A percentile compares a stretch with the other conserved stretches of the same genome.
Conservation (phyloP, 2,113 vertebrate species). For the Chunga burmeisteri region DNA sequence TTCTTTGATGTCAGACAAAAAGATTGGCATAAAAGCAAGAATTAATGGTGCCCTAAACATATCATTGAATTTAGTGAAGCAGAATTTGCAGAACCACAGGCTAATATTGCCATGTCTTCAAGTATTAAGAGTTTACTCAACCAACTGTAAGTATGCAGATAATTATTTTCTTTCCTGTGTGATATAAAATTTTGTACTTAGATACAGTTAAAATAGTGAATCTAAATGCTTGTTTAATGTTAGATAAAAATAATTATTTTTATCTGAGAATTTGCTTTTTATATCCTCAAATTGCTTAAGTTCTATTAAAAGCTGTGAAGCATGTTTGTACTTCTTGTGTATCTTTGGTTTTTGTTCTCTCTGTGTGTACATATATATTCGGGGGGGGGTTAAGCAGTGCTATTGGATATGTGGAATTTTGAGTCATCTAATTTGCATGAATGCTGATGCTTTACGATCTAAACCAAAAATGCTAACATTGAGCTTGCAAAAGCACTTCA, state of each 20-base stretch:
- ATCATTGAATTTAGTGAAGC: slow-evolving; percentile 89
- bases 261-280: neutral
- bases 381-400: neutral
- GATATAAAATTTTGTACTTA: neutral
- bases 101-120: slow-evolving; percentile 93
- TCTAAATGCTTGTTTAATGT: neutral
- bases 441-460: neutral
- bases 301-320: neutral
- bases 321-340: neutral
- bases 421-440: neutral
- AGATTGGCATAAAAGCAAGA: slow-evolving; percentile 94
- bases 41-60: slow-evolving; percentile 88
- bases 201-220: neutral
- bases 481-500: neutral
- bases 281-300: neutral
- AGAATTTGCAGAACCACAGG: slow-evolving; percentile 88
- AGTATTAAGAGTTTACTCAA: slow-evolving; percentile 89
- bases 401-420: neutral
- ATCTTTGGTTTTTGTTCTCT: neutral
- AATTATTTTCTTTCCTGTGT: neutral
- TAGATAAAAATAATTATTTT: neutral
- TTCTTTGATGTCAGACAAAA: slow-evolving; percentile 83
- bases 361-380: too few relatives aligned
- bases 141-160: slow-evolving; percentile 86
- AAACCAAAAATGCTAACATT: neutral